These are phyloP conservation scores for Thumatha senex DNA, from an alignment of 2,888 invertebrate species.

Conservation along the genomic window DNA sequence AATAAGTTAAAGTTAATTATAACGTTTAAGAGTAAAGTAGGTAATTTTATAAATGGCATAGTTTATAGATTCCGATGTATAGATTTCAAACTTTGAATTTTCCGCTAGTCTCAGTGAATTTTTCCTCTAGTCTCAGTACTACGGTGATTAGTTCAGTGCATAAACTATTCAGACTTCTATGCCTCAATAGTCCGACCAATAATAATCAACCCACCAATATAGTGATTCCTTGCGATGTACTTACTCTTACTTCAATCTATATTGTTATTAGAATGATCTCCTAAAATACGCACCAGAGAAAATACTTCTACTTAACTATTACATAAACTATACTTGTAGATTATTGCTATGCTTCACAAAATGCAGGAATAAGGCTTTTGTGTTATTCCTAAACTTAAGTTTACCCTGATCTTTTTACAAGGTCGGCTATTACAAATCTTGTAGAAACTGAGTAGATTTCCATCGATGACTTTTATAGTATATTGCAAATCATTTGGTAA, in stretches of 20 bases:
- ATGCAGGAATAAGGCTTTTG: slow-evolving; percentile 11
- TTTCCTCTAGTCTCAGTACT: too few relatives aligned
- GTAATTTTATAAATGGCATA: too few relatives aligned
- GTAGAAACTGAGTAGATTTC: not conserved
- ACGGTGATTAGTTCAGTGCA: too few relatives aligned
- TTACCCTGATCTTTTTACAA: slow-evolving; percentile 14
- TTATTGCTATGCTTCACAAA: slow-evolving; percentile 26
- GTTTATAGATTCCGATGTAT: too few relatives aligned
- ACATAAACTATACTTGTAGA: slow-evolving; percentile 17
- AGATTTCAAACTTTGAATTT: too few relatives aligned
- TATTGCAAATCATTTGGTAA: not conserved
- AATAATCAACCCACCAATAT: too few relatives aligned
- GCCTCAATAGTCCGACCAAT: too few relatives aligned
- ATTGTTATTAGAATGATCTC: not conserved
- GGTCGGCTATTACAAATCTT: slow-evolving; percentile 6
- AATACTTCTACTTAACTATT: slow-evolving; percentile 18
- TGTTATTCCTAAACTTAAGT: slow-evolving; percentile 12
- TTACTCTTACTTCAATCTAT: not conserved
- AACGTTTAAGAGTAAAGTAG: not conserved
- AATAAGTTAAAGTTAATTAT: not conserved
- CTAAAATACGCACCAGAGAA: slow-evolving; percentile 3
- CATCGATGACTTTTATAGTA: not conserved
- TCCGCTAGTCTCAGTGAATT: too few relatives aligned
- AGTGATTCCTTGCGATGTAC: too few relatives aligned
- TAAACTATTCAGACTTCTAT: too few relatives aligned